Conservation (phyloP, 1,140 invertebrate species). For the Daktulosphaira vitifoliae region DNA sequence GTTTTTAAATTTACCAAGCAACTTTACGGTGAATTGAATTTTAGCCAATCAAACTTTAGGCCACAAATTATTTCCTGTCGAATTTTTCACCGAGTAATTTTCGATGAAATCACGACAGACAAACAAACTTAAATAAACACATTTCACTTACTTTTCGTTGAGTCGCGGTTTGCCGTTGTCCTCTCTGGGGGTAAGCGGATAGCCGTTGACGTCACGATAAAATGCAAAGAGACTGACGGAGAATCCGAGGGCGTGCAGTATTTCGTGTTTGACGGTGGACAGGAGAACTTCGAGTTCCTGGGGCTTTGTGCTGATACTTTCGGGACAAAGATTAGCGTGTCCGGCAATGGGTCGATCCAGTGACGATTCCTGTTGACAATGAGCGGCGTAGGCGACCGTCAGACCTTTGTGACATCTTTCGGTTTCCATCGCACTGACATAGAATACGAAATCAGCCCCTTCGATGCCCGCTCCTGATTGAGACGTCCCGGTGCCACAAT, state of each 20-base stretch:
- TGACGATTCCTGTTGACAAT: constrained; percentile 92
- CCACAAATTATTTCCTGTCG: too few relatives aligned
- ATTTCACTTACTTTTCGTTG: constrained; percentile 82
- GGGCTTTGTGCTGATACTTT: constrained; percentile 84
- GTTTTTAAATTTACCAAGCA: too few relatives aligned
- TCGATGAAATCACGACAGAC: too few relatives aligned
- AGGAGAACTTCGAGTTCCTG: constrained; percentile 87
- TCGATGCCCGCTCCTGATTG: constrained; percentile 56
- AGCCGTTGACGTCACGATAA: constrained; percentile 75
- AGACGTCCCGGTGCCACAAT: constrained; percentile 54
- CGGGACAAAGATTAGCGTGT: constrained; percentile 94
- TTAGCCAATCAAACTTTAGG: too few relatives aligned
- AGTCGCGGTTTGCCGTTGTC: constrained; percentile 79
- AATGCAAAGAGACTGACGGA: constrained; percentile 92
- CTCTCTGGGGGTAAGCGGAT: constrained; percentile 70
- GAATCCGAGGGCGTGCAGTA: constrained; percentile 93
- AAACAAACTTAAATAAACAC: too few relatives aligned
- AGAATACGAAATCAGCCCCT: constrained; percentile 91
- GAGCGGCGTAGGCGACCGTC: constrained; percentile 94
- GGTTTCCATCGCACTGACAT: constrained; percentile 89
- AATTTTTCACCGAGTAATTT: too few relatives aligned
- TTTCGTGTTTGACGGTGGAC: constrained; percentile 98
- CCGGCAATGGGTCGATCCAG: constrained; percentile 95
- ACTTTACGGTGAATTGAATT: too few relatives aligned
- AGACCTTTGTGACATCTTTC: constrained; percentile 79